phyloP scores from a whole-genome alignment of 2,797 vertebrate genomes.

The Phoebastria nigripes region DNA sequence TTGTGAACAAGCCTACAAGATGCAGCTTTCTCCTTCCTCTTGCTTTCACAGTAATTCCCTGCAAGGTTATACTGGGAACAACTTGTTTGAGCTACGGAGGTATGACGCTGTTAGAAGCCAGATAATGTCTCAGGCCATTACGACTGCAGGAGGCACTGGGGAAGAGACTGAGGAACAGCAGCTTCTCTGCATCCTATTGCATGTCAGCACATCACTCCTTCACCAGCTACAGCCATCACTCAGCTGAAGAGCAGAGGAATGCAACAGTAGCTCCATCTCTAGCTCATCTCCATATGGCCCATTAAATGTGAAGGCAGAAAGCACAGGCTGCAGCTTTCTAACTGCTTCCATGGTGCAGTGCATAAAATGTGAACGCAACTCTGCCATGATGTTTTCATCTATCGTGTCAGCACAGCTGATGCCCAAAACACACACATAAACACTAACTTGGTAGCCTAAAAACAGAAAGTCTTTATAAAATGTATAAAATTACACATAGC shows the following conservation, averaged over 20 bases:
- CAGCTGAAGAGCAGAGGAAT: not conserved
- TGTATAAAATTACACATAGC: not conserved
- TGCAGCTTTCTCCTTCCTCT: not conserved
- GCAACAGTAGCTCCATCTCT: not conserved
- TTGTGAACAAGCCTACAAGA: not conserved
- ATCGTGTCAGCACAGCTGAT: not conserved
- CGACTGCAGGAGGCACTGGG: rapidly evolving
- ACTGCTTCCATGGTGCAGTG: not conserved
- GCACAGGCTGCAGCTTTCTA: not conserved
- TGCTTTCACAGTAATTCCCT: not conserved
- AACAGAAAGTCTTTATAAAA: not conserved
- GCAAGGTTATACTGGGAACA: not conserved
- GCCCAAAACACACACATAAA: not conserved
- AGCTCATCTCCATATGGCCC: not conserved
- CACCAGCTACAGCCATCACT: not conserved
- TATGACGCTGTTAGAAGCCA: not conserved
- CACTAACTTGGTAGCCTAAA: not conserved
- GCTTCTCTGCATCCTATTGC: not conserved
- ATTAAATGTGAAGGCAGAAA: not conserved
- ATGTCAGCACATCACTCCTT: not conserved
- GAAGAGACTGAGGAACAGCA: not conserved
- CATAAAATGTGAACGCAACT: not conserved
- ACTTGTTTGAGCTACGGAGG: not conserved
- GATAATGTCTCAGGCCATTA: not conserved
- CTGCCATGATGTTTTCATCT: not conserved